Base-by-base conservation (phyloP, 2,888 invertebrate genomes). In the Torymus aiolomorphi region DNA sequence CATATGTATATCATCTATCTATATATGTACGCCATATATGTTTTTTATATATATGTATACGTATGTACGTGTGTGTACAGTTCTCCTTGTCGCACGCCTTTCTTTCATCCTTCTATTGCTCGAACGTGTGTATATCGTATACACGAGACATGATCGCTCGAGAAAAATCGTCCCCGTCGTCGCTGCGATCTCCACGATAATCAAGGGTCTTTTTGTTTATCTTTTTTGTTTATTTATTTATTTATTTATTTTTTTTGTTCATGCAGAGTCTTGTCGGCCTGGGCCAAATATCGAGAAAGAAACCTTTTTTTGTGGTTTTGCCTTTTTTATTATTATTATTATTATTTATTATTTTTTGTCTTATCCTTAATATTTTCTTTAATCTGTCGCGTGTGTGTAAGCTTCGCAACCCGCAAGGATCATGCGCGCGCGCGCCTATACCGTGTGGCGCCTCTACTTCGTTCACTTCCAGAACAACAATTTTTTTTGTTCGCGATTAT, bases 181-280 rank as follows among this genome's bases (percentile, higher is more conserved):
- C 72, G 24, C 72, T 63, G 62, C 62, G 76, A 20, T 78, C 73
- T 78, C 73, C 73, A 78, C 66, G 66, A 62, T 63, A 63, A 63
- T 77, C 20, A 49, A 70, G 73, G 73, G 76, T 66, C 8, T 42
- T 5, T 42, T 42, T 42, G 0, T 42, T 42, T 42, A 42, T 42
- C 42, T 8, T 5, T 8, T 42, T 42, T 42, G 1, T 42, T 42
- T 42, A 5, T 8, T 8, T 31, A 3, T 8, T 10, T 42, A 8
- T 42, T 8, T 42, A 8, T 42, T 8, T 42, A 1, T 42, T 42
- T 42, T 42, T 42, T 42, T 42, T 42, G 42, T 71, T 73, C 73
- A 69, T 78, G 71, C 67, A 78, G 76, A 76, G 73, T 73, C 66
- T 73, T 78, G 59, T 70, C 56, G 78, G 61, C 52, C 61, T 66